Evolutionary conservation across 2,113 vertebrate species (phyloP).

Genomic region (Sceloporus tristichus): DNA sequence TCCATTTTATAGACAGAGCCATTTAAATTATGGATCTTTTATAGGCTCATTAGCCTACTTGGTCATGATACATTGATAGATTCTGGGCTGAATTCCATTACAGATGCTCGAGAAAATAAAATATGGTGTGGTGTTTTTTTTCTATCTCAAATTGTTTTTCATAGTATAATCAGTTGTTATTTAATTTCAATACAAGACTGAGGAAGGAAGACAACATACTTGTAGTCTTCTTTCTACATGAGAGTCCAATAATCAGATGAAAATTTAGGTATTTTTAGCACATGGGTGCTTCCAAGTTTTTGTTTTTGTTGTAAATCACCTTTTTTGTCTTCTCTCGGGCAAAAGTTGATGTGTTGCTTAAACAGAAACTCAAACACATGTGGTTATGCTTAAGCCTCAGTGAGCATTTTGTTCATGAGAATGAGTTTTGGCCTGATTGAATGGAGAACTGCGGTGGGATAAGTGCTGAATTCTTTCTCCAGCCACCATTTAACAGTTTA

Average conservation of each 20-base stretch:
- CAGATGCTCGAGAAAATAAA: not conserved
- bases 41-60: not conserved
- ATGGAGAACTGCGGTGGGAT: not conserved
- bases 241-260: not conserved
- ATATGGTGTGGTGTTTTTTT: not conserved
- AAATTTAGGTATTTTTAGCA: not conserved
- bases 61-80: not conserved
- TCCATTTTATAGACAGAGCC: constrained; percentile 19
- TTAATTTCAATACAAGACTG: not conserved
- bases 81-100: constrained; percentile 11
- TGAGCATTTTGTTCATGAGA: not conserved
- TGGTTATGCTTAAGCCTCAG: not conserved
- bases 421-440: too few species aligned
- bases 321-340: not conserved
- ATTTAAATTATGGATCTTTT: not conserved
- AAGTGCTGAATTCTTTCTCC: not conserved
- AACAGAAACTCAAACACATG: not conserved
- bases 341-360: not conserved
- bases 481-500: not conserved
- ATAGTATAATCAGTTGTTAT: not conserved
- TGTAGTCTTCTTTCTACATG: not conserved
- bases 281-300: too few species aligned
- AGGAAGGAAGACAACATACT: not conserved
- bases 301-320: too few species aligned
- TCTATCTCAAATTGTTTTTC: not conserved